Evolutionary conservation across 2,888 invertebrate species (phyloP).

Genomic region (Macrophya alboannulata): DNA sequence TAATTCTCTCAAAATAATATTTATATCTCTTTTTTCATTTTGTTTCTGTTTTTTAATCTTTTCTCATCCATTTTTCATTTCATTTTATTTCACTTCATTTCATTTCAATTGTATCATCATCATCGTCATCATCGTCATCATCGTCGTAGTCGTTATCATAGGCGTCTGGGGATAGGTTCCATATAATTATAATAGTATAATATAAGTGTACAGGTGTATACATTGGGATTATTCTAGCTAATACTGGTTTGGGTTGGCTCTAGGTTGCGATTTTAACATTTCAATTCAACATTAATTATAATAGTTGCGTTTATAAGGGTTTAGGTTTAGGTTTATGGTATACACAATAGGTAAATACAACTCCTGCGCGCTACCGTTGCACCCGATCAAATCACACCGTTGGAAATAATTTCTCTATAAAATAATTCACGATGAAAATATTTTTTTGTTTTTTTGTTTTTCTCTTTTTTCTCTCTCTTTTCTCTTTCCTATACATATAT

Average conservation of each 20-base stretch:
- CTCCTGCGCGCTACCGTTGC: too few relatives aligned
- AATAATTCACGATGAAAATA: neutral
- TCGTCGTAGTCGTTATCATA: too few relatives aligned
- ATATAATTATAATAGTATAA: neutral
- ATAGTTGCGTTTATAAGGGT: neutral
- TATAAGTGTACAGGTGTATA: neutral
- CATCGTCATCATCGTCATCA: too few relatives aligned
- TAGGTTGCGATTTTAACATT: slow-evolving; percentile 18
- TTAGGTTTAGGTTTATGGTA: neutral
- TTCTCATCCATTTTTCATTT: neutral
- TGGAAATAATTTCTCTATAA: neutral
- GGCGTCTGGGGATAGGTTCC: too few relatives aligned
- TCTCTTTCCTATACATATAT: neutral
- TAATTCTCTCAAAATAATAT: slow-evolving; percentile 33
- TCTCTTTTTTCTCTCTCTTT: neutral
- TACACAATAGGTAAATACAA: neutral
- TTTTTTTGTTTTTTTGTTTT: neutral
- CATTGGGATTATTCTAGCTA: slow-evolving; percentile 47
- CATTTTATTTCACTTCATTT: neutral
- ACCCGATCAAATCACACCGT: neutral
- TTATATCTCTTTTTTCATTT: neutral
- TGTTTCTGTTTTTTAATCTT: neutral
- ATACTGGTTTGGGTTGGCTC: slow-evolving; percentile 54
- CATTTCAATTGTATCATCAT: neutral
- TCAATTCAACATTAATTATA: slow-evolving; percentile 19